phyloP scores from a whole-genome alignment of 2,888 invertebrate species.

The Cephus runcator region DNA sequence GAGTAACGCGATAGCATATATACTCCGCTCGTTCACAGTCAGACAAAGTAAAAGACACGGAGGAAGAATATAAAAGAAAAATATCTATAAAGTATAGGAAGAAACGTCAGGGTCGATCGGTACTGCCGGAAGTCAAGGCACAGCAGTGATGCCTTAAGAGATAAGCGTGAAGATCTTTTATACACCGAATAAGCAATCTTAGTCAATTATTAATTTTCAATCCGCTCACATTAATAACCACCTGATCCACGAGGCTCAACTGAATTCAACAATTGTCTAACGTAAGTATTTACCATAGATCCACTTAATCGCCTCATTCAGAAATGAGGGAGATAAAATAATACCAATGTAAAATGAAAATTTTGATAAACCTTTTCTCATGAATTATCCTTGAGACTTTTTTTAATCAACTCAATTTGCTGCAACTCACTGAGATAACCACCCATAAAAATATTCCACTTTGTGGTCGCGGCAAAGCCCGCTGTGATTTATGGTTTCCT shows the following conservation, averaged over 20 bases:
- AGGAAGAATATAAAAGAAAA: background rate
- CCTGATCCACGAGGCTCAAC: background rate
- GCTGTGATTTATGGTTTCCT: slow-evolving; percentile 49
- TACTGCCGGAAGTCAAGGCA: background rate
- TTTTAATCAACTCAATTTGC: background rate
- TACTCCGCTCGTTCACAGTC: background rate
- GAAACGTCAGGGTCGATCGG: background rate
- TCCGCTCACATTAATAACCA: background rate
- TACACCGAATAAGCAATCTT: background rate
- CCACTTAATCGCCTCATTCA: too few relatives aligned
- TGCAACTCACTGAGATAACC: slow-evolving; percentile 27
- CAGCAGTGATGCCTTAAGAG: background rate
- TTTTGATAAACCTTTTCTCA: background rate
- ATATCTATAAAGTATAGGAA: background rate
- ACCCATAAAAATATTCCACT: slow-evolving; percentile 48
- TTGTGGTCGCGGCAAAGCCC: slow-evolving; percentile 7
- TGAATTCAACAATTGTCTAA: background rate
- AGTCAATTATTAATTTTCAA: background rate
- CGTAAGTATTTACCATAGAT: background rate
- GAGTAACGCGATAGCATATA: background rate
- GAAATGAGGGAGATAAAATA: too few relatives aligned
- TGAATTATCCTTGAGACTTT: background rate
- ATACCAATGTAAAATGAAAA: background rate
- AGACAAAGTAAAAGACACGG: background rate
- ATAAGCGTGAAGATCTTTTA: background rate